Evolutionary conservation across 1,140 invertebrate genomes (phyloP), one percentile per base, ranked within the genome.

Genomic region (Danaus melanippus): DNA sequence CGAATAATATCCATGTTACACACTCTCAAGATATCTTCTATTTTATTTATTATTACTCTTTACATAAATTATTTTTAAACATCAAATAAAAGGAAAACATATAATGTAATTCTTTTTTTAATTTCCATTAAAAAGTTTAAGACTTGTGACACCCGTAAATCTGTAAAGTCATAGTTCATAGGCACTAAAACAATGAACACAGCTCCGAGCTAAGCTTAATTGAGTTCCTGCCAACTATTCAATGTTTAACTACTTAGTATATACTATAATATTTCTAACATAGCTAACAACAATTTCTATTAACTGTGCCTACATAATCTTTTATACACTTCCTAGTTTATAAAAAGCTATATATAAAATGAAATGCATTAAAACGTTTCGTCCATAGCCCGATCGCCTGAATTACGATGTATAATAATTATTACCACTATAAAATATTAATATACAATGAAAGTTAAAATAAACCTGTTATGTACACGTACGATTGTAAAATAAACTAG

Each of bases 121-220:
- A 5, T 32, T 32, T 32, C 21, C 2, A 7, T 32, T 32, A 10
- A 47, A 47, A 15, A 21, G 17, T 10, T 47, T 17, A 50, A 64
- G n/a, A 42, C 43, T 67, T 67, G 50, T 8, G 54, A 55, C 60
- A 53, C 54, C 53, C 15, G 12, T 40, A 42, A 40, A 40, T 46
- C 50, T 52, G 53, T 56, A 48, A 49, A 54, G 65, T 67, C 58
- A 39, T 32, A 63, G 57, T 46, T n/a, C 53, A 59, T 53, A 58
- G 53, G 40, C 41, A 46, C 10, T 45, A 12, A 66, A 17, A 67
- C 60, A 67, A 55, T 69, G 60, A 64, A 53, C 40, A 46, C 47
- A 47, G 21, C 21, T 32, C 21, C 32, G 41, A 49, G 53, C 46
- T 17, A 56, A 63, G 63, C 64, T 63, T 64, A 59, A 68, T 65